phyloP scores from a whole-genome alignment of 2,888 invertebrate genomes.

The Willowsia nigromaculata region DNA sequence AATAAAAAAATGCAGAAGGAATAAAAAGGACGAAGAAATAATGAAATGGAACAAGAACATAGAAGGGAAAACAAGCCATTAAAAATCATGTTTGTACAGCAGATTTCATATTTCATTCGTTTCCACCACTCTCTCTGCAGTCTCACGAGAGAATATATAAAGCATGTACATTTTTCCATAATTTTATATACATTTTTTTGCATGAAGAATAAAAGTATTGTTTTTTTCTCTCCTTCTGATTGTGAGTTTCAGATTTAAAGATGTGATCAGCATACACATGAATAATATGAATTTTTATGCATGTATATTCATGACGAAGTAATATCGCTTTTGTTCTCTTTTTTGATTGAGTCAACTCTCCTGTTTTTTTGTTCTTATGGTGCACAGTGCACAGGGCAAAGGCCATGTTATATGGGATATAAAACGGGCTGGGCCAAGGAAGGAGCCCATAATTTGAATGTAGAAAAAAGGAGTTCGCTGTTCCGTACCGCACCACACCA shows the following conservation, averaged over 20 bases:
- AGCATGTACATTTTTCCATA: not conserved
- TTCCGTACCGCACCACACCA: conserved; percentile 11
- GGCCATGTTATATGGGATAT: conserved; percentile 13
- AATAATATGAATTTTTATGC: conserved; percentile 1
- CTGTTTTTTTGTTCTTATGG: not conserved
- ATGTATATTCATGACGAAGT: conserved; percentile 31
- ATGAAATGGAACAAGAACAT: conserved; percentile 33
- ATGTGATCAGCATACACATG: conserved; percentile 53
- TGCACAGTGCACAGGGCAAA: conserved; percentile 4
- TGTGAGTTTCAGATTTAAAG: conserved; percentile 13
- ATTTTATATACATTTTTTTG: conserved; percentile 19
- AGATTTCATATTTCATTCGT: conserved; percentile 64
- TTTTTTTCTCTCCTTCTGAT: conserved; percentile 6
- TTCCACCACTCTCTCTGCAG: not conserved
- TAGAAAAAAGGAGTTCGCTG: conserved; percentile 57
- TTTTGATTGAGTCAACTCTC: conserved; percentile 62
- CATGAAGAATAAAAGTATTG: conserved; percentile 46
- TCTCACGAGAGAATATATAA: not conserved
- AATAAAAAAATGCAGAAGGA: not conserved
- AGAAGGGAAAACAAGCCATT: conserved; percentile 54
- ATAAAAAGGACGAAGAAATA: not conserved
- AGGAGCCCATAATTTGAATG: conserved; percentile 51
- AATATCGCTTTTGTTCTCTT: not conserved
- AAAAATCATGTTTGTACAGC: conserved; percentile 68
- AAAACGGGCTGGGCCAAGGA: not conserved